Percentiles rank a stretch among this genome's conserved stretches.
Conservation (phyloP, 2,888 invertebrate species). For the Carpatolechia fugitivella region DNA sequence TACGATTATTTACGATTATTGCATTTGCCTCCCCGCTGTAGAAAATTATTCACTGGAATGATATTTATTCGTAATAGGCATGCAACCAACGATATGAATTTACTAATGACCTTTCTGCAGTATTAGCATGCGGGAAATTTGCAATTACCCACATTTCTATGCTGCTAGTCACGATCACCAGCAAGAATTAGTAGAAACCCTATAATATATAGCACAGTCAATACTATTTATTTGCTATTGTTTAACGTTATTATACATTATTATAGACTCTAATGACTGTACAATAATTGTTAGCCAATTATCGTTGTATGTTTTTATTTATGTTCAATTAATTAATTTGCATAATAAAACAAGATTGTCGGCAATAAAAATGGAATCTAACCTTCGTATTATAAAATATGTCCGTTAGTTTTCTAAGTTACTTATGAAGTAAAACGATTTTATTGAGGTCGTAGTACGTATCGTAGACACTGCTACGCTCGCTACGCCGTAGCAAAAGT, state of each 20-base stretch:
- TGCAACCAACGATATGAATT: constrained; percentile 28
- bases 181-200: constrained; percentile 25
- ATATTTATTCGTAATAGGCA: constrained; percentile 13
- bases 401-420: background rate
- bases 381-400: background rate
- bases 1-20: constrained; percentile 12
- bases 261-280: background rate
- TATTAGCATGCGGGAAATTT: constrained; percentile 49
- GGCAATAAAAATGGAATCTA: background rate
- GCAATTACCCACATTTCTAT: constrained; percentile 44
- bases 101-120: constrained; percentile 40
- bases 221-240: constrained; percentile 10
- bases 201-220: background rate
- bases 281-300: background rate
- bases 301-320: background rate
- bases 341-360: background rate
- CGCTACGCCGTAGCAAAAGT: too few relatives aligned
- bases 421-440: too few relatives aligned
- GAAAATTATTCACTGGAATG: constrained; percentile 8
- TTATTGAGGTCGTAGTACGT: too few relatives aligned
- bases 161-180: constrained; percentile 31
- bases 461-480: too few relatives aligned
- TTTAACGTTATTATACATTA: background rate
- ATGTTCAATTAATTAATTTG: constrained; percentile 3
- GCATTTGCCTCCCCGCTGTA: constrained; percentile 4